Base-by-base conservation (phyloP, 2,113 vertebrate species). In the Mesitornis unicolor region DNA sequence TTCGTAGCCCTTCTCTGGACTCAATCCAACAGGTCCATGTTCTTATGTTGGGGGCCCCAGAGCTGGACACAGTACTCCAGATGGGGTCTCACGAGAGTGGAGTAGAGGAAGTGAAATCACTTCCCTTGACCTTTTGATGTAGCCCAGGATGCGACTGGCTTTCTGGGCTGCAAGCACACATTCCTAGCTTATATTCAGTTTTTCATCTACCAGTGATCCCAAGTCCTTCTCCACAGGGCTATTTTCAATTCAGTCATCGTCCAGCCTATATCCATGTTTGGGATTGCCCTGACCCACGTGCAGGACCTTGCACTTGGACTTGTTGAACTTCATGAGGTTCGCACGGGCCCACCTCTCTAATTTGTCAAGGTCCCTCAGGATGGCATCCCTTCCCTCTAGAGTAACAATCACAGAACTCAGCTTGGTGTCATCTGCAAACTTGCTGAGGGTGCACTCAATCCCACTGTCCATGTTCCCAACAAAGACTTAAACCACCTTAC, bases 401-500 rank as follows among this genome's bases (percentile, higher is more conserved):
- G 12, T 53, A 70, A 54, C 60, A 89, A 15, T 8, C 38, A 63
- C 51, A 87, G 40, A 64, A 74, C 50, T 53, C 64, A 78, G 82
- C 35, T 45, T 87, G 82, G 57, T 14, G 28, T 53, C 42, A 91
- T 26, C 47, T 0, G 3, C 31, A 42, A 63, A 53, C 60, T 31
- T 93, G 93, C 78, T 90, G 85, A 95, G 85, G n/a, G 35, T 93
- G 78, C 93, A 82, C 82, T 85, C 82, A 65, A 82, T 59, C 38
- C n/a, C 56, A 78, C 82, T 90, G 70, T 70, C 29, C 51, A 36
- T 4, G 15, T 59, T 22, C 74, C n/a, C 78, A 90, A 70, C 88
- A 95, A 84, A 92, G 85, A 95, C 24, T 92, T 82, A 87, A 92
- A 75, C 38, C 56, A 89, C 68, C 56, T 94, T 84, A 89, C 57